phyloP scores from a whole-genome alignment of 2,113 vertebrate species.

The Mesocricetus auratus region DNA sequence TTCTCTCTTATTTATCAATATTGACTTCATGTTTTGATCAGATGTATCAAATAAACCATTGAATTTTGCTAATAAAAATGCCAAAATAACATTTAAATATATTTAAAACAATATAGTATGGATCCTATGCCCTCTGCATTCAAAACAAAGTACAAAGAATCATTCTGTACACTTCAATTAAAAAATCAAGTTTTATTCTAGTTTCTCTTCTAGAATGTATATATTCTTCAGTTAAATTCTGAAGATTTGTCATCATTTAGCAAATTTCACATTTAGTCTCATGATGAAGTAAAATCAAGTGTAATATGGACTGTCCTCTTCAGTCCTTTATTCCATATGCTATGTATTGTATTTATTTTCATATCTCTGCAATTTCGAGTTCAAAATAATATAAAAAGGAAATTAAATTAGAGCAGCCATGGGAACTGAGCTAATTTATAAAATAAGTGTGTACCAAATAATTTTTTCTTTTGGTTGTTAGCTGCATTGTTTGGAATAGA shows the following conservation, averaged over 20 bases:
- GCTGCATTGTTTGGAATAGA: neutral
- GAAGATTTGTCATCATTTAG: neutral
- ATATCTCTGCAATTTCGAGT: neutral
- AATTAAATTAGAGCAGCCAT: neutral
- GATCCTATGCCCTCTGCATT: neutral
- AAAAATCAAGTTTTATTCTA: neutral
- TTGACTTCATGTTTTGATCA: neutral
- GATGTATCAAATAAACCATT: neutral
- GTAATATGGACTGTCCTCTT: neutral
- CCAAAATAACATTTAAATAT: neutral
- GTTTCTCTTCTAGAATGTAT: neutral
- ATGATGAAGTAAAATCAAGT: neutral
- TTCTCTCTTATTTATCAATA: neutral
- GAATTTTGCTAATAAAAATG: neutral
- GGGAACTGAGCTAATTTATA: neutral
- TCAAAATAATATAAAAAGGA: conserved; percentile 4
- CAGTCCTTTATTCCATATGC: neutral
- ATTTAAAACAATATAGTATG: neutral
- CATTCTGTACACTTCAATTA: neutral
- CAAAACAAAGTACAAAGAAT: neutral
- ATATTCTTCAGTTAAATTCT: neutral
- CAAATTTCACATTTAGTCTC: neutral
- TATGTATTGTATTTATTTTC: neutral
- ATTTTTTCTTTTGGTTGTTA: neutral
- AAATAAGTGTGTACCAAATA: neutral